phyloP scores from a whole-genome alignment of 2,888 invertebrate species.

The Cephus sareptanus region DNA sequence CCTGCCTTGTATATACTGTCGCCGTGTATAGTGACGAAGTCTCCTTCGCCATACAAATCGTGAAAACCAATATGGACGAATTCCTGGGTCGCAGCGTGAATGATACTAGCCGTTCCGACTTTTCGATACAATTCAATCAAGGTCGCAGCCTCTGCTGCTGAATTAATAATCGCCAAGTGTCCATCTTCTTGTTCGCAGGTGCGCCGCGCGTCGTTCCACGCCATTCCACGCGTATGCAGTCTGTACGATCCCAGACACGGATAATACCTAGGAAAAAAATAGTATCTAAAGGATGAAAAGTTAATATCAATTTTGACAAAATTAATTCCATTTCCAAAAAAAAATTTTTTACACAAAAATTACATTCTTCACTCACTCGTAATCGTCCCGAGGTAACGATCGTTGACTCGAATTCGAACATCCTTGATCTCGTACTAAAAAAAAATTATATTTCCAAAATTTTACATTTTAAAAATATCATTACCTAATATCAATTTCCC shows the following conservation, averaged over 20 bases:
- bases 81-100: not conserved
- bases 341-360: too few species aligned
- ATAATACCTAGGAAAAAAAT: not conserved
- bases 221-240: not conserved
- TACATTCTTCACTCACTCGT: too few species aligned
- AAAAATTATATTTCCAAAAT: too few species aligned
- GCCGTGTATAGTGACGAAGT: slow-evolving; percentile 9
- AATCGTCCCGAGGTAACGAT: too few species aligned
- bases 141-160: slow-evolving; percentile 4
- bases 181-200: slow-evolving; percentile 6
- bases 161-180: slow-evolving; percentile 11
- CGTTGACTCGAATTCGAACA: too few species aligned
- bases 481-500: too few species aligned
- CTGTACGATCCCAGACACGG: not conserved
- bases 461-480: too few species aligned
- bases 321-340: too few species aligned
- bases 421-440: too few species aligned
- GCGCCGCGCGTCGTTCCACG: slow-evolving; percentile 6
- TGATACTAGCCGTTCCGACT: not conserved
- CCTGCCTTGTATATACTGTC: slow-evolving; percentile 7
- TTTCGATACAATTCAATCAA: not conserved
- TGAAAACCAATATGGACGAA: slow-evolving; percentile 8
- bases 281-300: not conserved
- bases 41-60: slow-evolving; percentile 5
- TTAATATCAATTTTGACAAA: too few species aligned